These are phyloP conservation scores for Nasonia vitripennis DNA, from an alignment of 1,140 invertebrate species.

Conservation along the genomic window DNA sequence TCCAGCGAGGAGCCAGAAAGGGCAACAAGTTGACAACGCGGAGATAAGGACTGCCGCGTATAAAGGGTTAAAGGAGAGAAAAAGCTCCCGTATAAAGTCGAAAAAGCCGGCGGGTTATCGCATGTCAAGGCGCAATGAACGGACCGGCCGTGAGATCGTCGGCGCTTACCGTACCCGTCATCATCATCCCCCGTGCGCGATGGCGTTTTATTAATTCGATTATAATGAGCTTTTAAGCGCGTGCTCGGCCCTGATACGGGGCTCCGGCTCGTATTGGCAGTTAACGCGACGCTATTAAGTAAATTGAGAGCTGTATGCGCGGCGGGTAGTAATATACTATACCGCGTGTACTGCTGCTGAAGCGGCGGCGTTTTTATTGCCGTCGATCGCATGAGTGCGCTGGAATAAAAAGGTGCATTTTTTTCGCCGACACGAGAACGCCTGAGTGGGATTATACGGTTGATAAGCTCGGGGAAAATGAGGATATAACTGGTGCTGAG, in stretches of 20 bases:
- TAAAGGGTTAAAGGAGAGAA: conserved; percentile 36
- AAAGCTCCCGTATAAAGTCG: conserved; percentile 16
- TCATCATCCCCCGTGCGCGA: conserved; percentile 47
- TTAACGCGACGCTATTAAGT: conserved; percentile 45
- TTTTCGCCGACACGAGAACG: not conserved
- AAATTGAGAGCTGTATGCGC: conserved; percentile 13
- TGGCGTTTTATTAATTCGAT: conserved; percentile 69
- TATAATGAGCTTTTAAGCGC: conserved; percentile 71
- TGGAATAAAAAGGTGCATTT: not conserved
- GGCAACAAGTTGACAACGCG: conserved; percentile 50
- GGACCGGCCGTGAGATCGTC: conserved; percentile 30
- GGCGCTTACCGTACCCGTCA: conserved; percentile 18
- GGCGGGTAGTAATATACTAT: not conserved
- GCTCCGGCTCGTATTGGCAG: conserved; percentile 10
- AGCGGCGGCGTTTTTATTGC: conserved; percentile 23
- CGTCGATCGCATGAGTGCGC: conserved; percentile 17
- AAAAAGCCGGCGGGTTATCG: conserved; percentile 53
- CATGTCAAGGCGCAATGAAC: conserved; percentile 64
- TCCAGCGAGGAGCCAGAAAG: not conserved
- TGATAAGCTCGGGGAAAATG: not conserved
- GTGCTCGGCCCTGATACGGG: not conserved
- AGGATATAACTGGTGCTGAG: no score
- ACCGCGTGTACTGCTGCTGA: not conserved
- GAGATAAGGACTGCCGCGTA: conserved; percentile 37
- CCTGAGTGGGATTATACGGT: not conserved